These are phyloP conservation scores for Shinisaurus crocodilurus DNA, from an alignment of 2,113 vertebrate genomes.

Conservation along the genomic window DNA sequence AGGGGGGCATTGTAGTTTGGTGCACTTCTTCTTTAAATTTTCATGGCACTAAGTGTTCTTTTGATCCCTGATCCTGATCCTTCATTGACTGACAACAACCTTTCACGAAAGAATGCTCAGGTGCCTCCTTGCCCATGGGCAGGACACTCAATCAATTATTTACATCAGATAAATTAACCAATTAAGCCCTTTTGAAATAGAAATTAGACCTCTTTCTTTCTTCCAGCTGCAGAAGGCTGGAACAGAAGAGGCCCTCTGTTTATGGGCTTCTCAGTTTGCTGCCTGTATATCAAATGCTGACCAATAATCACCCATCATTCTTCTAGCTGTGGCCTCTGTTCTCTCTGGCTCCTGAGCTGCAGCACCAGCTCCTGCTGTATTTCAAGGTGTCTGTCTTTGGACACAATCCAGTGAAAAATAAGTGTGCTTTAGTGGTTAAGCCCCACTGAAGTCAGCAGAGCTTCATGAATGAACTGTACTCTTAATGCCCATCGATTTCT, in stretches of 20 bases:
- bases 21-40: background rate
- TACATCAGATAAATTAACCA: constrained; percentile 10
- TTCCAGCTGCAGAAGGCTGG: background rate
- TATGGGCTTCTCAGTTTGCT: background rate
- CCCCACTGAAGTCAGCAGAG: background rate
- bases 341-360: fast-evolving
- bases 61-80: constrained; percentile 4
- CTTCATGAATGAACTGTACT: background rate
- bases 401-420: background rate
- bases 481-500: background rate
- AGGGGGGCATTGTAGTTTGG: background rate
- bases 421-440: background rate
- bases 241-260: background rate
- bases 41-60: constrained; percentile 2
- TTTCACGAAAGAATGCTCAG: constrained; percentile 7
- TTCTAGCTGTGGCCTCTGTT: background rate
- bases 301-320: background rate
- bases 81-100: constrained; percentile 21
- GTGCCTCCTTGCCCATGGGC: constrained; percentile 10
- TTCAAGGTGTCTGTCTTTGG: background rate
- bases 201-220: constrained; percentile 18
- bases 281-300: background rate
- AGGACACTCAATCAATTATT: constrained; percentile 22
- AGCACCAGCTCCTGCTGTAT: background rate
- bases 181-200: constrained; percentile 22